Conservation (phyloP, 2,888 invertebrate genomes). For the Pecten maximus region DNA sequence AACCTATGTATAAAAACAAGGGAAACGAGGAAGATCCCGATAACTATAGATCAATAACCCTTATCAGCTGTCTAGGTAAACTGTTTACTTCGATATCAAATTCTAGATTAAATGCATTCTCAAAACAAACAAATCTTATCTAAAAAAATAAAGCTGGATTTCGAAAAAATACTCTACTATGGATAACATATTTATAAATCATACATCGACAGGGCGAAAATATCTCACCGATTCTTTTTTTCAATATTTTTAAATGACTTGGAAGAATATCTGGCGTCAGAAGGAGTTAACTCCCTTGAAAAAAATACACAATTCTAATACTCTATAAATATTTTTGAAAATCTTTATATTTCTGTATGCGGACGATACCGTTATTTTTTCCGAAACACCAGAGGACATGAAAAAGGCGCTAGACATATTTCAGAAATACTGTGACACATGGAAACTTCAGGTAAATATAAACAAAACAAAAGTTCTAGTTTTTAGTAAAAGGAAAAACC, state of each 20-base stretch:
- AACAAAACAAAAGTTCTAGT: conserved; percentile 22
- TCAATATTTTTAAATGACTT: conserved; percentile 37
- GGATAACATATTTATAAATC: too few relatives aligned
- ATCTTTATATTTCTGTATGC: neutral
- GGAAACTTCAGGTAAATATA: conserved; percentile 34
- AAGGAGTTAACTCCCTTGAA: neutral
- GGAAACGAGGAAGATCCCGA: neutral
- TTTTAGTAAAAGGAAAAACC: neutral
- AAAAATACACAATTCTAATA: too few relatives aligned
- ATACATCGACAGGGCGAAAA: too few relatives aligned
- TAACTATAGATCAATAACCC: neutral
- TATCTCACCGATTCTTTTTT: neutral
- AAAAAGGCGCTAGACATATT: conserved; percentile 17
- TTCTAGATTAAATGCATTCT: neutral
- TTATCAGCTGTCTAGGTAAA: neutral
- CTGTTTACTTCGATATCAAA: neutral
- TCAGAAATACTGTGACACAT: neutral
- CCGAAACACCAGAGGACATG: neutral
- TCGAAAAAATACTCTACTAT: too few relatives aligned
- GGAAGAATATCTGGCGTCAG: neutral
- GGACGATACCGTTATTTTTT: conserved; percentile 11
- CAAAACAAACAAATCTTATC: too few relatives aligned
- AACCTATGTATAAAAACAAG: neutral
- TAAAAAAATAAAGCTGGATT: too few relatives aligned
- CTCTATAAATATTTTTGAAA: neutral